phyloP scores from a whole-genome alignment of 2,888 invertebrate species.

The Phymatocera aterrima region DNA sequence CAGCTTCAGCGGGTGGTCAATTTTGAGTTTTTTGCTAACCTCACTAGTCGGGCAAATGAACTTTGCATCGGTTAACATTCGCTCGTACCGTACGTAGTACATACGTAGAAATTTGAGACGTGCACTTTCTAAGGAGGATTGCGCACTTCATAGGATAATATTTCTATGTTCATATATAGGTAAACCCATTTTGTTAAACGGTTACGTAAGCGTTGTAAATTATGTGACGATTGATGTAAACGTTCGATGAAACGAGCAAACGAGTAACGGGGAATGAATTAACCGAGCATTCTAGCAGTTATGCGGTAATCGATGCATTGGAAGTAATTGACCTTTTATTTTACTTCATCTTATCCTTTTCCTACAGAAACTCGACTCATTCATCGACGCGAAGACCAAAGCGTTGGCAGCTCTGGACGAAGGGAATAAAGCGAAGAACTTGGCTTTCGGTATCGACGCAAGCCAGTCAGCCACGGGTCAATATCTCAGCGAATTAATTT shows the following conservation, averaged over 20 bases:
- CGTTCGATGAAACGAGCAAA: not conserved
- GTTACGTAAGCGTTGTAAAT: conserved; percentile 6
- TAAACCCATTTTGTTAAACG: not conserved
- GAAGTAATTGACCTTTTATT: not conserved
- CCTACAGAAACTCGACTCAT: conserved; percentile 83
- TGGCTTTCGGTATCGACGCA: conserved; percentile 83
- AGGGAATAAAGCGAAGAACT: conserved; percentile 86
- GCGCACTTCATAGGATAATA: not conserved
- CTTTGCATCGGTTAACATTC: no score
- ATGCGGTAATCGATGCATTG: no score
- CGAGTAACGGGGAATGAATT: no score
- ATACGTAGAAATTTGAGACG: not conserved
- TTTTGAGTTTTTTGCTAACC: conserved; percentile 12
- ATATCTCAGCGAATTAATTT: conserved; percentile 81
- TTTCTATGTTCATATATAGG: no score
- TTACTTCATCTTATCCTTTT: not conserved
- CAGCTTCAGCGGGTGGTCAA: conserved; percentile 23
- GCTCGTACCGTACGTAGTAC: no score
- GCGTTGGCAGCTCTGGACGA: conserved; percentile 83
- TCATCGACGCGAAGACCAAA: conserved; percentile 87
- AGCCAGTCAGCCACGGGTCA: conserved; percentile 79
- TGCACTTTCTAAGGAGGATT: conserved; percentile 25
- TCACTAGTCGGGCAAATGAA: not conserved
- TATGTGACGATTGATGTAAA: not conserved
- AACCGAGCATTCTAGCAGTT: not conserved